Evolutionary conservation across 2,113 vertebrate species (phyloP), one percentile per base, ranked within the genome.

Genomic region (Colaptes auratus): DNA sequence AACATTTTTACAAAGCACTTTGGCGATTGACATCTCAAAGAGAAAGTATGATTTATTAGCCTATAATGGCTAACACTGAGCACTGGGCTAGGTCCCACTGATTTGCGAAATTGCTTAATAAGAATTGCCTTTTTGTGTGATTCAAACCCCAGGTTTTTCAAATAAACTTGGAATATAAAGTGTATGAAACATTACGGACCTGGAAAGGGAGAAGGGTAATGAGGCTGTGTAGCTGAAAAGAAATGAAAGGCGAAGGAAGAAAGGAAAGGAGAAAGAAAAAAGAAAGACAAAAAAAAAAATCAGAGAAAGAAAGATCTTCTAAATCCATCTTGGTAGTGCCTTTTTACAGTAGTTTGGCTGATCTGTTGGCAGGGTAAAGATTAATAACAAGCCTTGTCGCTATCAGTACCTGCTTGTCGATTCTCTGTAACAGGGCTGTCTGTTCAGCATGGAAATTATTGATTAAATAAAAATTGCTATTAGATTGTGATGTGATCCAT

Each of bases 371-470:
- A 98, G 98, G 96, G 97, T 97, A 98, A 99, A 99, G 99, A 99
- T 98, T 99, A 99, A 99, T 99, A 99, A 98, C 98, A 94, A 97
- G 96, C 94, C 97, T 94, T 95, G 97, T 97, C 70, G 97, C 98
- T 99, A 99, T 99, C 99, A 98, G 98, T 98, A 98, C 98, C 98
- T 98, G 98, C 98, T 98, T 99, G 99, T 99, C 99, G 98, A 99
- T 99, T 99, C 98, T 98, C 97, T 98, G 98, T 98, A 98, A 98
- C 98, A 98, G 98, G 98, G 97, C 98, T 98, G 98, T 98, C 98
- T 98, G 98, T 98, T 99, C 98, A 98, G 98, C 98, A 99, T 98
- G 98, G 98, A 99, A 99, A 99, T 99, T 99, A 99, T 99, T 99
- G 98, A 99, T 99, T 99, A 98, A 98, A 98, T 98, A 99, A 99